Percentiles rank a stretch among this genome's conserved stretches.
Evolutionary conservation across 2,797 vertebrate species (phyloP).

Genomic region (Takifugu rubripes): DNA sequence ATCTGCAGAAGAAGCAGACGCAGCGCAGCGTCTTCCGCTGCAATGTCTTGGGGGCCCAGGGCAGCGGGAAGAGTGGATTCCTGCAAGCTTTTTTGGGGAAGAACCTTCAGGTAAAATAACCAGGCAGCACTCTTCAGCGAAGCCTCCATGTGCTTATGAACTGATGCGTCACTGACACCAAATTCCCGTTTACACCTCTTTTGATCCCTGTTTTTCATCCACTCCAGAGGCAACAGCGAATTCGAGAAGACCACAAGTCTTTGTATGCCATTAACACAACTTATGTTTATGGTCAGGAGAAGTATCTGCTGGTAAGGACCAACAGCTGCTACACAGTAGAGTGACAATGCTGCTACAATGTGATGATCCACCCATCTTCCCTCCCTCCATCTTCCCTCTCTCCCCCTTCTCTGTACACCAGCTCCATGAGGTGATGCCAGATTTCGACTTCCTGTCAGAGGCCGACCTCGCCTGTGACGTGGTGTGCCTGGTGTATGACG

Average conservation of each 20-base stretch:
- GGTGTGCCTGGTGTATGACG: conserved; percentile 92
- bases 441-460: conserved; percentile 88
- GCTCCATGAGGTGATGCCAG: conserved; percentile 88
- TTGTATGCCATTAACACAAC: conserved; percentile 94
- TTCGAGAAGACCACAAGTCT: conserved; percentile 92
- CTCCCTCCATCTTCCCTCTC: not conserved
- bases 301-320: conserved; percentile 91
- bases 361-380: not conserved
- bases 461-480: conserved; percentile 89
- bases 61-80: conserved; percentile 90
- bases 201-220: conserved; percentile 6
- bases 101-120: conserved; percentile 78
- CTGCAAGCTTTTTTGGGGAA: conserved; percentile 91
- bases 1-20: conserved; percentile 97
- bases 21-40: conserved; percentile 96
- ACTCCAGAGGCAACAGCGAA: conserved; percentile 84
- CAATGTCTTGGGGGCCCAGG: conserved; percentile 86
- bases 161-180: not conserved
- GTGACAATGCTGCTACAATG: conserved; percentile 15
- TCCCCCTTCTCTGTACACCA: conserved; percentile 40
- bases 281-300: conserved; percentile 97
- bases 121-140: not conserved
- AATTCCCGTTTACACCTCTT: not conserved
- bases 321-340: conserved; percentile 8
- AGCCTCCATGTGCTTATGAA: not conserved